Base-by-base conservation (phyloP, 2,113 vertebrate genomes). In the Geococcyx californianus region DNA sequence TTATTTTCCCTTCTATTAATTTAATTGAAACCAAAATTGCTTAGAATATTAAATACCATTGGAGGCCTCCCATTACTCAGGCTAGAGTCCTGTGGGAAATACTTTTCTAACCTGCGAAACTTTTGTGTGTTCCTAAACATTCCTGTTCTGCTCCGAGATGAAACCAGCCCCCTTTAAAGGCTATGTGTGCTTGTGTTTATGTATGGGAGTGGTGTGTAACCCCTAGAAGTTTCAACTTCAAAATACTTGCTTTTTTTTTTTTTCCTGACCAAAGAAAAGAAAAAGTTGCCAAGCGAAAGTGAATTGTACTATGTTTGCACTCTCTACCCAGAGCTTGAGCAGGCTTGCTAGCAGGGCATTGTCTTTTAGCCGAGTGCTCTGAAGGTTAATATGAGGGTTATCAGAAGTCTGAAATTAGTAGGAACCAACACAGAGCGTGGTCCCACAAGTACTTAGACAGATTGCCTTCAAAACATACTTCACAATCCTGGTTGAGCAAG, bases 1-100 rank as follows among this genome's bases (percentile, higher is more conserved):
- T 59, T 62, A 63, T 95, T 95, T 95, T 90, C 59, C 26, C 81
- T 73, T 89, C 58, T 79, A 83, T 89, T 94, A 95, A 85, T 95
- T 91, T 94, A 89, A 91, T 91, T 94, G 89, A 95, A 94, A 90
- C 87, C 78, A 90, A 96, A 93, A 85, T 80, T 59, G 49, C 84
- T 83, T 91, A 67, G 91, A 97, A 96, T 85, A 95, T 90, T 89
- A 76, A 94, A 91, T 94, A 73, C 36, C 29, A 34, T 68, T 66
- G 64, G 24, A 91, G 28, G 29, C 54, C 17, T 94, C 55, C 25
- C 74, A 76, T 73, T 89, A 82, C 44, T 84, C 70, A 80, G 29
- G 33, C 45, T 91, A 60, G 36, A 85, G 40, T 36, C 49, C n/a
- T 85, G 40, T 79, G 88, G 42, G 68, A 93, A 90, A 87, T 78